Evolutionary conservation across 2,113 vertebrate genomes (phyloP).

Genomic region (Myodes glareolus): DNA sequence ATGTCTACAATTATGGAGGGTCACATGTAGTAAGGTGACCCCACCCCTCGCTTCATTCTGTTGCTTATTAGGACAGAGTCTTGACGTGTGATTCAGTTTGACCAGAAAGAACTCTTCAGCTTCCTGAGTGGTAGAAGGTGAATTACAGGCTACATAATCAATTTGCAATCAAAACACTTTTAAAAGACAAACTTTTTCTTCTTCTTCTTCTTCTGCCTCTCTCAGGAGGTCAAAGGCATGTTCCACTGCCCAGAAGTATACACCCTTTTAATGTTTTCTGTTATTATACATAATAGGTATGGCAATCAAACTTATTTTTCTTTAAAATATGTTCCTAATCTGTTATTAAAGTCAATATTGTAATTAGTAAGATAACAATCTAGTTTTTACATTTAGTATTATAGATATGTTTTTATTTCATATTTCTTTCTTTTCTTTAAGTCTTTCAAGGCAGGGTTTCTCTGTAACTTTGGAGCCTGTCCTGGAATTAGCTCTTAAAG

Average conservation of each 20-base stretch:
- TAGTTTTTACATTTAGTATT: constrained; percentile 2
- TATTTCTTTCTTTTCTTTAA: not conserved
- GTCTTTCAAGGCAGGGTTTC: too few species aligned
- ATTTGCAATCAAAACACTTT: not conserved
- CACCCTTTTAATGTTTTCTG: not conserved
- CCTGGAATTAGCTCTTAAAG: too few species aligned
- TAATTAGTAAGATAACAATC: constrained; percentile 3
- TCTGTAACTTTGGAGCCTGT: too few species aligned
- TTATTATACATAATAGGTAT: not conserved
- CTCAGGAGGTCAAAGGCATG: too few species aligned
- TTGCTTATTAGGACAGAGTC: not conserved
- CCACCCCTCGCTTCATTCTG: not conserved
- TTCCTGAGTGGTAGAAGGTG: not conserved
- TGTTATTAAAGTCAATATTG: not conserved
- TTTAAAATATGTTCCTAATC: not conserved
- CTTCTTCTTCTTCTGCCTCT: too few species aligned
- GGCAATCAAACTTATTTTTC: not conserved
- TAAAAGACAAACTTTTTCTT: not conserved
- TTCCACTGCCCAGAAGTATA: too few species aligned
- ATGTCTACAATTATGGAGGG: not conserved
- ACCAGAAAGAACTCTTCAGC: not conserved
- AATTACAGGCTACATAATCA: not conserved
- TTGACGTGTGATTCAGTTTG: not conserved
- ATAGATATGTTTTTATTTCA: not conserved
- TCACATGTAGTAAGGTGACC: not conserved